These are phyloP conservation scores for Tinamus guttatus DNA, from an alignment of 2,113 vertebrate species.

Conservation along the genomic window DNA sequence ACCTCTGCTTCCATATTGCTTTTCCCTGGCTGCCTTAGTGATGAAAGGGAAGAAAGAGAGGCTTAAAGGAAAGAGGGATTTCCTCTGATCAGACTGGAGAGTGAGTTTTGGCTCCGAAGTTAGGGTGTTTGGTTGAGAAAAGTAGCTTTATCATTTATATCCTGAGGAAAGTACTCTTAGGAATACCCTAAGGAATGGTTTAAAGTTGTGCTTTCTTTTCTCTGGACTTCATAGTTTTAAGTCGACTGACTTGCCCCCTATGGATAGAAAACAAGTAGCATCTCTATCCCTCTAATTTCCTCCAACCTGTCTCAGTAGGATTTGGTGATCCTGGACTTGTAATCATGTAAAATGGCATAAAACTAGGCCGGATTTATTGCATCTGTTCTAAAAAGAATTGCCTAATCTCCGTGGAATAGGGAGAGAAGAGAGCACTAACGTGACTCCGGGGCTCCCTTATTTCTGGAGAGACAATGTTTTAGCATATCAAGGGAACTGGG, in stretches of 20 bases:
- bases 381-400: not conserved
- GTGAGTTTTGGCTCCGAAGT: not conserved
- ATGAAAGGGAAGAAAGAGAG: not conserved
- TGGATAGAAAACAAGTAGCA: not conserved
- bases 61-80: not conserved
- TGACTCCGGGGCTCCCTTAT: not conserved
- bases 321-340: slow-evolving; percentile 25
- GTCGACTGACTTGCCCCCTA: not conserved
- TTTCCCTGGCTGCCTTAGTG: fast-evolving
- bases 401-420: not conserved
- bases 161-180: too few relatives aligned
- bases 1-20: not conserved
- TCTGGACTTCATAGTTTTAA: not conserved
- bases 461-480: not conserved
- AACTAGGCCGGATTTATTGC: slow-evolving; percentile 33
- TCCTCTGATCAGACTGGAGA: not conserved
- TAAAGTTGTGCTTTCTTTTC: slow-evolving; percentile 38
- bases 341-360: slow-evolving; percentile 18
- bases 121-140: not conserved
- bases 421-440: not conserved
- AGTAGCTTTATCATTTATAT: too few relatives aligned
- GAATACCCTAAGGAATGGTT: slow-evolving; percentile 26
- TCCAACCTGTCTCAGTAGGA: slow-evolving; percentile 29
- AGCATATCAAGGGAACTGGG: not conserved
- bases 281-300: slow-evolving; percentile 56